phyloP scores from a whole-genome alignment of 1,140 invertebrate species.

The Heliconius melpomene region DNA sequence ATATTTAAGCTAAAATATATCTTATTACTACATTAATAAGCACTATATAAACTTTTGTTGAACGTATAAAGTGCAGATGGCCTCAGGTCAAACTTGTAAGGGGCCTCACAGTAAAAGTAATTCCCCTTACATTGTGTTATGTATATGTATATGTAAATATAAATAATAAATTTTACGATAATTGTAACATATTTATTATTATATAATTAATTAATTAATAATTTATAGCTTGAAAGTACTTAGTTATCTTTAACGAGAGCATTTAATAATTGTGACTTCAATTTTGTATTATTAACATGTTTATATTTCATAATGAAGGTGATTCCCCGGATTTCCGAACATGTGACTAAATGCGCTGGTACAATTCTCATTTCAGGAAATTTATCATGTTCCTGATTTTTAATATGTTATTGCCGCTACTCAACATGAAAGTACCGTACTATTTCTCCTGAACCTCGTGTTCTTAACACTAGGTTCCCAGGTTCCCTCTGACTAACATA shows the following conservation, averaged over 20 bases:
- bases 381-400: too few relatives aligned
- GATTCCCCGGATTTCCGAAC: too few relatives aligned
- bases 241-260: too few relatives aligned
- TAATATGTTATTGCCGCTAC: too few relatives aligned
- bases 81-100: not conserved
- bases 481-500: too few relatives aligned
- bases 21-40: not conserved
- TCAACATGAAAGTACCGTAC: too few relatives aligned
- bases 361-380: too few relatives aligned
- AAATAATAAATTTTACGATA: not conserved
- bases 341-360: too few relatives aligned
- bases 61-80: not conserved
- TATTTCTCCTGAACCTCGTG: too few relatives aligned
- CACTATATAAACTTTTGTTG: not conserved
- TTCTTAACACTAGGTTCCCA: too few relatives aligned
- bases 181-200: not conserved
- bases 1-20: not conserved
- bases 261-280: too few relatives aligned
- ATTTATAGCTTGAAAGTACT: not conserved
- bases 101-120: not conserved
- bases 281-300: not conserved
- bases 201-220: slow-evolving; percentile 3
- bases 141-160: not conserved
- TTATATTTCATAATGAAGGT: too few relatives aligned
- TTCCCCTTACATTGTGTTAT: not conserved